phyloP scores from a whole-genome alignment of 2,113 vertebrate species.

The Lamprotornis superbus region DNA sequence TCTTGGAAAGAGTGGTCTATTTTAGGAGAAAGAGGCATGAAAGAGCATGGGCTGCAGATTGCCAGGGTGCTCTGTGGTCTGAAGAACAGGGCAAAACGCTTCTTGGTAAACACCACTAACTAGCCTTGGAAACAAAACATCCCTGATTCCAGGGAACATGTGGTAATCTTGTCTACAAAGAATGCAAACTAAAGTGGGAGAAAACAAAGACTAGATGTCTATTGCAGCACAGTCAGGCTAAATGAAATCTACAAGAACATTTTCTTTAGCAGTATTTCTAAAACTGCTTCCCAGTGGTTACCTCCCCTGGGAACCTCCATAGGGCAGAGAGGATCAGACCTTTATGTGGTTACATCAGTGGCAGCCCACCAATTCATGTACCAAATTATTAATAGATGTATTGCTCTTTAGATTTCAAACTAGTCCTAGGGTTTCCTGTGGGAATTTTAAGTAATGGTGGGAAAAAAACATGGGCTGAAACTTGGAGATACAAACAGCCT shows the following conservation, averaged over 20 bases:
- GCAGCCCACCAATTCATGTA: neutral
- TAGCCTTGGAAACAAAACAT: conserved; percentile 12
- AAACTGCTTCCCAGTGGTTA: neutral
- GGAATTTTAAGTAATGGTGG: neutral
- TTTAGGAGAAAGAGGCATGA: neutral
- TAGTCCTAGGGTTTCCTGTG: neutral
- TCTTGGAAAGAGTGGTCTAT: neutral
- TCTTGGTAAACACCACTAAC: neutral
- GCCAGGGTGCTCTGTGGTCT: neutral
- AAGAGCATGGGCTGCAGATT: neutral
- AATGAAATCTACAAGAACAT: neutral
- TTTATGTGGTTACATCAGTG: neutral
- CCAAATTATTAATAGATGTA: neutral
- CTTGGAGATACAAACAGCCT: neutral
- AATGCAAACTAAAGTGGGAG: neutral
- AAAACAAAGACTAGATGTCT: neutral
- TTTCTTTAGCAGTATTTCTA: neutral
- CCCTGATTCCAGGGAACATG: neutral
- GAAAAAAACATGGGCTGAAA: neutral
- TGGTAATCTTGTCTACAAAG: neutral
- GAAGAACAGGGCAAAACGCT: neutral
- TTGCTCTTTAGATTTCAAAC: neutral
- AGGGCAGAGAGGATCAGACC: neutral
- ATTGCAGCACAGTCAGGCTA: neutral
- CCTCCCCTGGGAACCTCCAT: neutral